Percentiles rank a stretch among this genome's conserved stretches.
These are phyloP conservation scores for Drosophila aldrichi DNA, from an alignment of 2,888 invertebrate genomes.

Conservation along the genomic window DNA sequence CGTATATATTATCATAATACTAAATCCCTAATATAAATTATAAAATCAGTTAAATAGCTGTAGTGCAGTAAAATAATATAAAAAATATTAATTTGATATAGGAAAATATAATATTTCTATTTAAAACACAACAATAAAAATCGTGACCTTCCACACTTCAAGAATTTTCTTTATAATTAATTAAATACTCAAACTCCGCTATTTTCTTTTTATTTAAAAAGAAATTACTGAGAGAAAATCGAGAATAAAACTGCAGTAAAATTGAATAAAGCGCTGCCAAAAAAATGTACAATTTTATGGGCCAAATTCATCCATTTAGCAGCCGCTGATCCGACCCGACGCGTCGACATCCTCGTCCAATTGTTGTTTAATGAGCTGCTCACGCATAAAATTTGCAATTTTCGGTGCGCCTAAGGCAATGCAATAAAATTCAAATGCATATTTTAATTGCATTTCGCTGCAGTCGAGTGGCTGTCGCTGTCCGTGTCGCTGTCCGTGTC, in stretches of 20 bases:
- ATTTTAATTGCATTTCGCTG: slow-evolving; percentile 75
- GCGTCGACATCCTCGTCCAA: neutral
- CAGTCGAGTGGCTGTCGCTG: slow-evolving; percentile 26
- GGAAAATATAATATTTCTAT: too few relatives aligned
- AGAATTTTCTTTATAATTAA: too few relatives aligned
- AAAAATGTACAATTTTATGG: slow-evolving; percentile 6
- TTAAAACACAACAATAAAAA: too few relatives aligned
- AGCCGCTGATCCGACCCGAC: slow-evolving; percentile 25
- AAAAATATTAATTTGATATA: too few relatives aligned
- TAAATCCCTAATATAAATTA: too few relatives aligned
- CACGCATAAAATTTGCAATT: slow-evolving; percentile 58
- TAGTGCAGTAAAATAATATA: too few relatives aligned
- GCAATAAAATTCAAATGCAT: slow-evolving; percentile 75
- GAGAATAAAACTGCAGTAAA: neutral
- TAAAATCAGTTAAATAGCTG: too few relatives aligned
- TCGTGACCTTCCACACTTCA: too few relatives aligned
- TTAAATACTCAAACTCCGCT: neutral
- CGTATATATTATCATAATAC: too few relatives aligned
- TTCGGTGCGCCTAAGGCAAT: slow-evolving; percentile 56
- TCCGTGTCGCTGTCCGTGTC: neutral
- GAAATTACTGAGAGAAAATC: neutral
- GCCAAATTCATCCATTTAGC: slow-evolving; percentile 31
- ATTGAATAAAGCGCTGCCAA: neutral
- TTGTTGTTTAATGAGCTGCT: slow-evolving; percentile 65
- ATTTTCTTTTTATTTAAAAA: neutral